Base-by-base conservation (phyloP, 2,888 invertebrate species). In the Tenodera sinensis region DNA sequence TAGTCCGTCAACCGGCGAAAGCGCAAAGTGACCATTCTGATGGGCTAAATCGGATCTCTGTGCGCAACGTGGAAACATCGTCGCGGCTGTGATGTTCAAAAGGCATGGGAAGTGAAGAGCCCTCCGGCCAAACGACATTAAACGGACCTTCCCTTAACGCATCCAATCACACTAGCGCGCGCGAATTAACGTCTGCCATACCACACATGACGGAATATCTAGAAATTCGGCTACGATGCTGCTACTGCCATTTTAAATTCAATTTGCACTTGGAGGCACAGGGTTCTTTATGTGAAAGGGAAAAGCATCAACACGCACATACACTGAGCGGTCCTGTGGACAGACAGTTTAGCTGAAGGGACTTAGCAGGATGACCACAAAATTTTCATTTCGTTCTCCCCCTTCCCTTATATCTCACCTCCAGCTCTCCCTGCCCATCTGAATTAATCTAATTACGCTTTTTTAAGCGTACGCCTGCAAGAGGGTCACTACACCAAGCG, bases 61-160 rank as follows among this genome's bases (percentile, higher is more conserved):
- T 71, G 54, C 54, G 54, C 54, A 71, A 71, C 25, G 54, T 20
- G 54, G 54, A 71, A 71, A 71, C 54, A 71, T 71, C 54, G 54
- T 71, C 54, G 54, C 54, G 54, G 54, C 54, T 71, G 54, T 71
- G 54, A 71, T 71, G 54, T 71, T 71, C 54, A 71, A 71, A 71
- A 71, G 54, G 54, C 54, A 71, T 71, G 25, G 54, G 54, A 71
- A 71, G 54, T 20, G 54, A 71, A 25, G 25, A 20, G 54, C 54
- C 54, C 54, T 71, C 20, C 54, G 54, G 93, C 92, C 92, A 93
- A 93, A 93, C 93, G 93, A 93, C 93, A 93, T 93, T 93, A 93
- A 93, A 93, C 85, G 28, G 42, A n/a, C 20, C 85, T 34, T 82
- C 34, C 89, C 81, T 14, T 85, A 27, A 54, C 89, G 42, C 28